Evolutionary conservation across 2,797 vertebrate species (phyloP).

Genomic region (Enteromius anoplus): DNA sequence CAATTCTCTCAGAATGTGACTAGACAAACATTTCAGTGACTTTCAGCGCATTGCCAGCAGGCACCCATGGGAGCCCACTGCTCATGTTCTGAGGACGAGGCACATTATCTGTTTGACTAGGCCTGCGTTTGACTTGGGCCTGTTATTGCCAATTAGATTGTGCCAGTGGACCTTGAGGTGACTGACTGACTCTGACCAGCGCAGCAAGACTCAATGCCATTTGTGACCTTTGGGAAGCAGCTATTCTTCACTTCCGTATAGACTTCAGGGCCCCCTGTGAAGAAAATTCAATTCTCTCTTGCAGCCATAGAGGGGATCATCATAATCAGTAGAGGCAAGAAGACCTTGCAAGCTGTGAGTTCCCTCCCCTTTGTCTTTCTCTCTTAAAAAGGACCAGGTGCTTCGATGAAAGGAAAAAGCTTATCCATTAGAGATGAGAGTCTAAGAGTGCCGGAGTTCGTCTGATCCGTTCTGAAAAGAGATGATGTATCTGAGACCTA

Average conservation of each 20-base stretch:
- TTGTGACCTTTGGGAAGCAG: constrained; percentile 57
- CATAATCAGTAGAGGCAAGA: constrained; percentile 62
- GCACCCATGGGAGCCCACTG: constrained; percentile 55
- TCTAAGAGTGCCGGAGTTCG: constrained; percentile 30
- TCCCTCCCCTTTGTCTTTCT: constrained; percentile 42
- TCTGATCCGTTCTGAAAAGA: constrained; percentile 50
- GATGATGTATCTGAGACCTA: constrained; percentile 47
- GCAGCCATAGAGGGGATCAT: constrained; percentile 54
- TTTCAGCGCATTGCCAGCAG: constrained; percentile 48
- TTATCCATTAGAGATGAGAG: constrained; percentile 54
- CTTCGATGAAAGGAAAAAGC: constrained; percentile 41
- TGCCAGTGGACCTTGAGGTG: constrained; percentile 66
- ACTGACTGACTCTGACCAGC: constrained; percentile 68
- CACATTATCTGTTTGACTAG: constrained; percentile 60
- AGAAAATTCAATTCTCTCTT: constrained; percentile 59
- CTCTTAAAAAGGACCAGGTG: constrained; percentile 52
- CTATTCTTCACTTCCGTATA: constrained; percentile 37
- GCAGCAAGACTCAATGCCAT: constrained; percentile 58
- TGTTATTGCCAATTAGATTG: constrained; percentile 69
- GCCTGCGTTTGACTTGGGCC: constrained; percentile 51
- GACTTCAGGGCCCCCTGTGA: constrained; percentile 47
- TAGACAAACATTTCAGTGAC: constrained; percentile 56
- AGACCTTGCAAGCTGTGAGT: constrained; percentile 46
- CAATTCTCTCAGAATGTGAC: constrained; percentile 49
- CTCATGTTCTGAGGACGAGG: constrained; percentile 40